Percentiles rank a stretch among this genome's conserved stretches.
These are phyloP conservation scores for Boulengeromyrus knoepffleri DNA, from an alignment of 2,113 vertebrate genomes.

Conservation along the genomic window DNA sequence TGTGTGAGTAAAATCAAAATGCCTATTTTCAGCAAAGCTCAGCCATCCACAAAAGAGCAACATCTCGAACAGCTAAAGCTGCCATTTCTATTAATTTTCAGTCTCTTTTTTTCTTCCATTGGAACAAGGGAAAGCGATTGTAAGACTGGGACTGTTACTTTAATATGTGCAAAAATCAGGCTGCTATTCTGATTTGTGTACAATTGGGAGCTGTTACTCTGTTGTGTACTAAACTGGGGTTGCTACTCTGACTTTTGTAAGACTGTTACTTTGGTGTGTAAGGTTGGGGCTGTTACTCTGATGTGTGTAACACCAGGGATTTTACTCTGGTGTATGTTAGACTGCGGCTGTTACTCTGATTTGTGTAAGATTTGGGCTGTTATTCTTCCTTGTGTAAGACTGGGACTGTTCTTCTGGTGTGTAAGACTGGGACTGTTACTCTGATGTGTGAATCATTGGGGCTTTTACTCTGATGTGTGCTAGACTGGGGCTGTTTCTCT, in stretches of 20 bases:
- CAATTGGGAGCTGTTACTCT: background rate
- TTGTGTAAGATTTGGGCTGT: background rate
- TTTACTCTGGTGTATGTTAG: background rate
- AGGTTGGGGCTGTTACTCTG: background rate
- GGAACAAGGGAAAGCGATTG: constrained; percentile 27
- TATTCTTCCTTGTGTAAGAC: background rate
- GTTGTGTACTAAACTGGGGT: background rate
- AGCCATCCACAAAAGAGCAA: constrained; percentile 29
- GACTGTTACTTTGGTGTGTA: background rate
- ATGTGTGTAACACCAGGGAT: background rate
- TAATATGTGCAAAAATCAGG: constrained; percentile 19
- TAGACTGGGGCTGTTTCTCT: background rate
- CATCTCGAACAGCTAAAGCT: constrained; percentile 27
- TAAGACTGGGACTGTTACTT: background rate
- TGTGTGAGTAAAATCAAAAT: constrained; percentile 32
- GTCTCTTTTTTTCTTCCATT: constrained; percentile 21
- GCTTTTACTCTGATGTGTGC: background rate
- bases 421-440: background rate
- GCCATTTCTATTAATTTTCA: background rate
- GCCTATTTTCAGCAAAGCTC: constrained; percentile 32
- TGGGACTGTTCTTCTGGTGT: background rate
- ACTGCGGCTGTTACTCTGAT: background rate
- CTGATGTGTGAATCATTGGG: background rate
- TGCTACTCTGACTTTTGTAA: background rate
- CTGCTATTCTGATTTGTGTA: background rate